These are phyloP conservation scores for Lepidochrysops patricia DNA, from an alignment of 2,888 invertebrate genomes.

Conservation along the genomic window DNA sequence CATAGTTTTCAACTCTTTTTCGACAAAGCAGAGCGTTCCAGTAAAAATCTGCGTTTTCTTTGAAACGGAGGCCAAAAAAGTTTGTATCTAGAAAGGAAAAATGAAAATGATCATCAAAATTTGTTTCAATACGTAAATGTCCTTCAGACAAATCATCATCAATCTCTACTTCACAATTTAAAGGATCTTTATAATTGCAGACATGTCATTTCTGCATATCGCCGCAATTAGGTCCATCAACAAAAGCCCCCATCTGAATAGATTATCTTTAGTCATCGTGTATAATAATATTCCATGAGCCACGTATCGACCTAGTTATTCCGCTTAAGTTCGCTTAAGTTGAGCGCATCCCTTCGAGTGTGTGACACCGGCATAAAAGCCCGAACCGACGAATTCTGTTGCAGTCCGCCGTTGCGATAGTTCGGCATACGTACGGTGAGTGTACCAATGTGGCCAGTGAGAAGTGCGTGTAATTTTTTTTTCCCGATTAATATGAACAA, in stretches of 20 bases:
- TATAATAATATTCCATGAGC: constrained; percentile 21
- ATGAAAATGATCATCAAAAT: too few species aligned
- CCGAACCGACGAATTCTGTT: constrained; percentile 31
- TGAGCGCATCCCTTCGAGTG: constrained; percentile 38
- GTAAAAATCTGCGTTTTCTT: too few species aligned
- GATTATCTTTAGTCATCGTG: constrained; percentile 14
- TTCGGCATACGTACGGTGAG: constrained; percentile 64
- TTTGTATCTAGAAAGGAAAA: too few species aligned
- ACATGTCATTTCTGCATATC: neutral
- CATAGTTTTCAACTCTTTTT: too few species aligned
- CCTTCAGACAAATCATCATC: too few species aligned
- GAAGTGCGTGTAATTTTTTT: neutral
- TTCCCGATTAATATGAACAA: too few species aligned
- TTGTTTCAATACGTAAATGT: too few species aligned
- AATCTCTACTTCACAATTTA: too few species aligned
- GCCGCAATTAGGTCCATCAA: neutral
- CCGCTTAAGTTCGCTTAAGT: constrained; percentile 28
- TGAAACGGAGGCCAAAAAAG: too few species aligned
- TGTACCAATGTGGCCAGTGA: constrained; percentile 16
- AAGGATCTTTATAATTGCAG: neutral
- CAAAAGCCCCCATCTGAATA: constrained; percentile 7
- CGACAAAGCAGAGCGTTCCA: too few species aligned
- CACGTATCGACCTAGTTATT: constrained; percentile 29
- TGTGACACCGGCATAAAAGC: constrained; percentile 49
- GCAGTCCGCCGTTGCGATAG: constrained; percentile 55